Evolutionary conservation across 2,113 vertebrate species (phyloP).

Genomic region (Saguinus midas): DNA sequence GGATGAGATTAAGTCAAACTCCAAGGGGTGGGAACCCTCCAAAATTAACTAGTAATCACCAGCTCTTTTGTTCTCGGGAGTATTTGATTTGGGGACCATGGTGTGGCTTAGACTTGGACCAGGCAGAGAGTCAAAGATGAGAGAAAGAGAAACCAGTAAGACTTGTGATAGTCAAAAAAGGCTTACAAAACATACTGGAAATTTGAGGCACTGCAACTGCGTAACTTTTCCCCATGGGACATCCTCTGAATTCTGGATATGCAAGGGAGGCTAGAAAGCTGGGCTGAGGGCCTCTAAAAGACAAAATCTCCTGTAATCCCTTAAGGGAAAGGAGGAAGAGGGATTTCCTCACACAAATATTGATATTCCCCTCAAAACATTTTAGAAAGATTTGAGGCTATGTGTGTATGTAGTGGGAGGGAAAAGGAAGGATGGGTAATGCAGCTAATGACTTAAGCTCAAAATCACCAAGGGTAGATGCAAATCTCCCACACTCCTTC

Average conservation of each 20-base stretch:
- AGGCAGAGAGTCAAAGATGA: not conserved
- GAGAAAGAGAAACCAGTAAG: not conserved
- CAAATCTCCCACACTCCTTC: not conserved
- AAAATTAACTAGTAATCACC: not conserved
- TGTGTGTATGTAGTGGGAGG: not conserved
- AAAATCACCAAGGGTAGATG: not conserved
- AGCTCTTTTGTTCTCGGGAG: not conserved
- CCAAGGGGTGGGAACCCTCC: not conserved
- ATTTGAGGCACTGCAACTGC: not conserved
- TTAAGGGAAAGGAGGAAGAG: not conserved
- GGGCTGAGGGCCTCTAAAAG: not conserved
- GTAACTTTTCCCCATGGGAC: not conserved
- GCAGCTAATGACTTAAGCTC: not conserved
- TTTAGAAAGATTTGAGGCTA: not conserved
- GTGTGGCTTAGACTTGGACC: not conserved
- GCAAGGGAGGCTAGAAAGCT: not conserved
- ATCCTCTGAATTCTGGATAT: not conserved
- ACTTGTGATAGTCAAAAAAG: not conserved
- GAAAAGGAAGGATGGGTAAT: no score
- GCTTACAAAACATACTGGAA: not conserved
- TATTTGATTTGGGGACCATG: not conserved
- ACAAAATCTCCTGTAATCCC: not conserved
- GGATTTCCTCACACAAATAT: not conserved
- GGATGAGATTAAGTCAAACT: not conserved
- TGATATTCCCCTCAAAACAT: not conserved